Base-by-base conservation (phyloP, 2,888 invertebrate genomes). In the Mantis religiosa region DNA sequence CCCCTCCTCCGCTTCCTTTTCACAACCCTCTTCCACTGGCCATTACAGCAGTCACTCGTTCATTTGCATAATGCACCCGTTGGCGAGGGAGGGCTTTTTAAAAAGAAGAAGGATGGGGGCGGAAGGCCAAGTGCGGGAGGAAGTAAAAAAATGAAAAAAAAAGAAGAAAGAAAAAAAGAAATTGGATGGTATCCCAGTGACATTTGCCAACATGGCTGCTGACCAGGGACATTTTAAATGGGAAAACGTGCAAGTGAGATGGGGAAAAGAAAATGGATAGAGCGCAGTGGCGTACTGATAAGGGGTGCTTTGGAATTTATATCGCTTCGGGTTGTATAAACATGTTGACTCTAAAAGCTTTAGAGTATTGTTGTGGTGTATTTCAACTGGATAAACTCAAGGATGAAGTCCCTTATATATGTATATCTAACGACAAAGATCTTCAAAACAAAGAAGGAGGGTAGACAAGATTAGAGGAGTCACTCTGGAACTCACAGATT, bases 151-250 rank as follows among this genome's bases (percentile, higher is more conserved):
- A 85, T 27, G 71, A 82, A 27, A 41, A 83, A 82, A 28, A 87
- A 87, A 71, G 25, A 47, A 81, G 71, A 83, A 71, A 30, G n/a
- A 54, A 82, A 34, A 81, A 12, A 41, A 85, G 88, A 83, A 84
- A 87, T 87, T 87, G 87, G 87, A 87, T 87, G 87, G 82, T 87
- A 87, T 82, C 82, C 87, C 87, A 82, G 89, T 89, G 89, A 87
- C 90, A 90, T 89, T 89, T 88, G 82, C 89, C 89, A 90, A 90
- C 88, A 90, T 90, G 90, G 90, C 90, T 82, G 90, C 90, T 89
- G 89, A 89, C 89, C 89, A 89, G 81, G 87, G 88, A 83, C 83
- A 88, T 88, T 88, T 84, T 84, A 88, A 88, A 83, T 88, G 84
- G 88, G 84, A 88, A 83, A 88, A 88, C 47, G 88, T 54, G 84